Evolutionary conservation across 1,140 invertebrate genomes (phyloP).

Genomic region (Conus ventricosus): DNA sequence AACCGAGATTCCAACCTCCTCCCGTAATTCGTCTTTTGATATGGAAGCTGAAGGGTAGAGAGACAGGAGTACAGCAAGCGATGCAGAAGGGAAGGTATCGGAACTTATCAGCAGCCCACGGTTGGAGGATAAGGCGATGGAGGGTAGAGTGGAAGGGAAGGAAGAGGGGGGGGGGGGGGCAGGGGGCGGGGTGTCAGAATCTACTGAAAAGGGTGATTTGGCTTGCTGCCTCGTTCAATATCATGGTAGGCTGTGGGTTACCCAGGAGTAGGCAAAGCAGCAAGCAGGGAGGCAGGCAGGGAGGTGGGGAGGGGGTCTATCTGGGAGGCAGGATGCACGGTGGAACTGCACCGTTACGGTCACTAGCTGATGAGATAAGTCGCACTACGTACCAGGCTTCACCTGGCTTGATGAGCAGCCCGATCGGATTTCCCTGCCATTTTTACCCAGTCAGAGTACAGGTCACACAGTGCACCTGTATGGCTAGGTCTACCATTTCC

Average conservation of each 20-base stretch:
- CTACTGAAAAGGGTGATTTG: background rate
- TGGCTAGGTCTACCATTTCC: too few relatives aligned
- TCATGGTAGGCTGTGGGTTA: background rate
- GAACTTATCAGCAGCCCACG: background rate
- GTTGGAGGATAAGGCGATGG: background rate
- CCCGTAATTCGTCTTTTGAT: background rate
- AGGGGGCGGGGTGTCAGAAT: background rate
- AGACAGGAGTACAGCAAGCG: background rate
- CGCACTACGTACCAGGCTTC: background rate
- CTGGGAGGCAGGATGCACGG: background rate
- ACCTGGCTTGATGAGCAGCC: background rate
- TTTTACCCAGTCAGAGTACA: too few relatives aligned
- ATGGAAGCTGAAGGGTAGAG: background rate
- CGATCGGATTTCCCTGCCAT: background rate
- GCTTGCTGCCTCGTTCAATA: background rate
- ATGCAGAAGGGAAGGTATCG: background rate
- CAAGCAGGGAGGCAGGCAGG: background rate
- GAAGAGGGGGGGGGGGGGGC: background rate
- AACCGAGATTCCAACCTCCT: background rate
- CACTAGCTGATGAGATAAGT: background rate
- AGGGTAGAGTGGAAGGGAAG: background rate
- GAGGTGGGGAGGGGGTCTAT: background rate
- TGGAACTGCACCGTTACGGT: background rate
- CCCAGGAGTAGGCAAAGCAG: too few relatives aligned
- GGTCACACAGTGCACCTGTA: too few relatives aligned